phyloP scores from a whole-genome alignment of 2,113 vertebrate species.

The Alectura lathami region DNA sequence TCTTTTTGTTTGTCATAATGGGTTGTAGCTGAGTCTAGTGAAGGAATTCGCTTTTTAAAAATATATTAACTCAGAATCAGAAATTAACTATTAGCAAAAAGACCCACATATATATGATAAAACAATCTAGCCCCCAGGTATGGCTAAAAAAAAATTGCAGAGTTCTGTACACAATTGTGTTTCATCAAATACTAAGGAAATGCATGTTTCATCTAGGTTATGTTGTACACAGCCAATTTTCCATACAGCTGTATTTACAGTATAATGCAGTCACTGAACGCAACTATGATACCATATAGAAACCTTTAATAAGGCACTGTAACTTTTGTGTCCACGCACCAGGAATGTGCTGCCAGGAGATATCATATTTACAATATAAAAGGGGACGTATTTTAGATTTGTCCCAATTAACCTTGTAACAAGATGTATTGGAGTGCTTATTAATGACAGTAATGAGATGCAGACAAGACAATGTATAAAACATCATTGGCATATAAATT shows the following conservation, averaged over 20 bases:
- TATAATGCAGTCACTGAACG: neutral
- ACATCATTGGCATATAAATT: conserved; percentile 91
- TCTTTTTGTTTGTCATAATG: neutral
- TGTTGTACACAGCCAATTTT: conserved; percentile 13
- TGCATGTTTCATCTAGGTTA: neutral
- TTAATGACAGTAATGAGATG: conserved; percentile 93
- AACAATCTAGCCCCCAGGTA: neutral
- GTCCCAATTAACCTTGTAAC: conserved; percentile 95
- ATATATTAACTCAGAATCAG: neutral
- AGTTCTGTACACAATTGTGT: neutral
- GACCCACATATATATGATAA: fast-evolving
- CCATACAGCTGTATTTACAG: neutral
- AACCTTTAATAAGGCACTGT: conserved; percentile 55
- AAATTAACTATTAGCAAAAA: neutral
- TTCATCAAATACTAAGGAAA: neutral
- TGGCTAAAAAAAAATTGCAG: neutral
- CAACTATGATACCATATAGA: neutral
- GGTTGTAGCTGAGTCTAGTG: neutral
- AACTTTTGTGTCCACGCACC: conserved; percentile 57
- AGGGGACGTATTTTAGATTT: conserved; percentile 82
- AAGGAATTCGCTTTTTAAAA: neutral
- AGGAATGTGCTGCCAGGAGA: conserved; percentile 75
- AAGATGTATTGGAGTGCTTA: conserved; percentile 85
- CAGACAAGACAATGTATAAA: conserved; percentile 86
- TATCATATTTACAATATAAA: conserved; percentile 83